Conservation (phyloP, 2,888 invertebrate genomes). For the Caenorhabditis panamensis region DNA sequence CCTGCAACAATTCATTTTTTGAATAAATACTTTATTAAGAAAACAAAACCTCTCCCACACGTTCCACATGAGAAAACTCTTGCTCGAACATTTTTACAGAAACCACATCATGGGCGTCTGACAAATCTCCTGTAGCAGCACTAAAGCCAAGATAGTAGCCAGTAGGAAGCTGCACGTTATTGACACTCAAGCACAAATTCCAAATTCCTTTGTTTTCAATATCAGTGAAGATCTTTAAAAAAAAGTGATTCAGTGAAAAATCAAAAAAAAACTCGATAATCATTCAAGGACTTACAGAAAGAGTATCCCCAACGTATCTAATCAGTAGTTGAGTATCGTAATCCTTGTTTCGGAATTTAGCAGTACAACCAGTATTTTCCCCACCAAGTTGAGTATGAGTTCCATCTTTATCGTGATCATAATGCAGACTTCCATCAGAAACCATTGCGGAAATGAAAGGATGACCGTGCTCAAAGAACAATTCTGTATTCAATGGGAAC, state of each 20-base stretch:
- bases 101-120: slow-evolving; percentile 95
- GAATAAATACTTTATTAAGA: not conserved
- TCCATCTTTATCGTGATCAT: slow-evolving; percentile 98
- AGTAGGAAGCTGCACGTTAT: slow-evolving; percentile 92
- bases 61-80: slow-evolving; percentile 85
- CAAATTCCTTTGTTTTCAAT: slow-evolving; percentile 86
- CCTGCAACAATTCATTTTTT: slow-evolving; percentile 24
- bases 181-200: slow-evolving; percentile 93
- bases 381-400: slow-evolving; percentile 94
- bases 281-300: slow-evolving; percentile 85
- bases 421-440: slow-evolving; percentile 94
- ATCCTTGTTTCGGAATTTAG: slow-evolving; percentile 91
- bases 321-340: slow-evolving; percentile 94
- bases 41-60: slow-evolving; percentile 69
- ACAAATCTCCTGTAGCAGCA: slow-evolving; percentile 96
- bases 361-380: slow-evolving; percentile 87
- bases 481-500: too few species aligned
- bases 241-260: too few species aligned
- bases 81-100: slow-evolving; percentile 94
- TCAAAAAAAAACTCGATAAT: too few species aligned
- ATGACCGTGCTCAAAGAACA: slow-evolving; percentile 91
- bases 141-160: slow-evolving; percentile 95
- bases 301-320: slow-evolving; percentile 90
- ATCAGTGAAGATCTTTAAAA: slow-evolving; percentile 88
- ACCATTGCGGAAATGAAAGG: slow-evolving; percentile 99